A percentile compares a stretch with the other conserved stretches of the same genome.
phyloP scores from a whole-genome alignment of 2,888 invertebrate genomes.

The Piscicola geometra region DNA sequence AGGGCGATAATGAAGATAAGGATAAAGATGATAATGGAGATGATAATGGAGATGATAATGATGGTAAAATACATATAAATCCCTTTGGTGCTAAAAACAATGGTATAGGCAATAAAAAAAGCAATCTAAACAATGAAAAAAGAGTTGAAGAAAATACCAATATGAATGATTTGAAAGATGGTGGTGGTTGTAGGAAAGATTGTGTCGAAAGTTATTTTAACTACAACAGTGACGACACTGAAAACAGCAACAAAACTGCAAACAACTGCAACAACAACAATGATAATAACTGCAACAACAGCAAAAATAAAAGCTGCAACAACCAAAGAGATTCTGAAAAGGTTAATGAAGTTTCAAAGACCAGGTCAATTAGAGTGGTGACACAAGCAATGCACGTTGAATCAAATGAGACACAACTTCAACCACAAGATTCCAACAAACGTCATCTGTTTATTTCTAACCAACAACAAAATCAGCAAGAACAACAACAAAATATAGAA shows the following conservation, averaged over 20 bases:
- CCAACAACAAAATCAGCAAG: not conserved
- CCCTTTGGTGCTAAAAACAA: too few relatives aligned
- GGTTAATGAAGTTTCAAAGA: not conserved
- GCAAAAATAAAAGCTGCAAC: not conserved
- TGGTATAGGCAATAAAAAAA: too few relatives aligned
- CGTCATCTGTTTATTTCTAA: too few relatives aligned
- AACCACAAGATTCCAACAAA: too few relatives aligned
- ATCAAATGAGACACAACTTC: too few relatives aligned
- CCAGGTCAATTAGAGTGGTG: not conserved
- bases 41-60: too few relatives aligned
- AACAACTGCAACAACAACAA: constrained; percentile 13
- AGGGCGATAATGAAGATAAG: too few relatives aligned
- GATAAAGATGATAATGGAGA: too few relatives aligned
- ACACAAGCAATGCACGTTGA: too few relatives aligned
- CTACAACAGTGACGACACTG: not conserved
- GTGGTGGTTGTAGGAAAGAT: not conserved
- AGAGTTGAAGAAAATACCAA: not conserved
- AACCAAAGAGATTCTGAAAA: not conserved
- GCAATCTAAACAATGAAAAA: not conserved
- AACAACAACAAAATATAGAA: constrained; percentile 2
- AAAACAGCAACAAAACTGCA: not conserved
- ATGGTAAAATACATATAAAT: too few relatives aligned
- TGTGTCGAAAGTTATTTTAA: not conserved
- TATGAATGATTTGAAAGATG: not conserved
- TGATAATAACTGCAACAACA: constrained; percentile 1